These are phyloP conservation scores for Eupithecia subumbrata DNA, from an alignment of 2,888 invertebrate species.

Conservation along the genomic window DNA sequence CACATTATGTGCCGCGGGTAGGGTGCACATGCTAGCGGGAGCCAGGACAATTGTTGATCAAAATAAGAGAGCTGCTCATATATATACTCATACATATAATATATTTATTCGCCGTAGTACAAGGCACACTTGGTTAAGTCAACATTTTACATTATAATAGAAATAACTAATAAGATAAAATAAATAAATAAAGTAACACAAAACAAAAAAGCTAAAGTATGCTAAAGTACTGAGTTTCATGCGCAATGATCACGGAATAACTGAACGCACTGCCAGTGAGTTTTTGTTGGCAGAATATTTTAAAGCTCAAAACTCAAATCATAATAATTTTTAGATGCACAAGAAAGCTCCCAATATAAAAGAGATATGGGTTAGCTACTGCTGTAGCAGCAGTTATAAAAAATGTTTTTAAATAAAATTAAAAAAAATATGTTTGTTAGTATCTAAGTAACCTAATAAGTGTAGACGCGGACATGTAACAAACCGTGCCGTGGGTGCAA, in stretches of 20 bases:
- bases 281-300: too few species aligned
- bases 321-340: neutral
- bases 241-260: too few species aligned
- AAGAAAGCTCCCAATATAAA: neutral
- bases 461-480: neutral
- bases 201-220: too few species aligned
- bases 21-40: constrained; percentile 11
- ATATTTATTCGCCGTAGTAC: too few species aligned
- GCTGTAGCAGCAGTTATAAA: neutral
- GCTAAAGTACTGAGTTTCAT: too few species aligned
- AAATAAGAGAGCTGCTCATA: neutral
- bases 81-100: too few species aligned
- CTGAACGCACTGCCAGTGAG: too few species aligned
- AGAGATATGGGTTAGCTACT: neutral
- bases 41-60: neutral
- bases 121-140: too few species aligned
- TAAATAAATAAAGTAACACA: too few species aligned
- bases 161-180: too few species aligned
- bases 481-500: neutral
- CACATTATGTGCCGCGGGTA: constrained; percentile 46
- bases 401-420: neutral
- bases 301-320: too few species aligned
- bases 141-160: too few species aligned
- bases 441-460: neutral
- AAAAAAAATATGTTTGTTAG: neutral